Conservation (phyloP, 2,888 invertebrate species). For the Eupithecia dodoneata region DNA sequence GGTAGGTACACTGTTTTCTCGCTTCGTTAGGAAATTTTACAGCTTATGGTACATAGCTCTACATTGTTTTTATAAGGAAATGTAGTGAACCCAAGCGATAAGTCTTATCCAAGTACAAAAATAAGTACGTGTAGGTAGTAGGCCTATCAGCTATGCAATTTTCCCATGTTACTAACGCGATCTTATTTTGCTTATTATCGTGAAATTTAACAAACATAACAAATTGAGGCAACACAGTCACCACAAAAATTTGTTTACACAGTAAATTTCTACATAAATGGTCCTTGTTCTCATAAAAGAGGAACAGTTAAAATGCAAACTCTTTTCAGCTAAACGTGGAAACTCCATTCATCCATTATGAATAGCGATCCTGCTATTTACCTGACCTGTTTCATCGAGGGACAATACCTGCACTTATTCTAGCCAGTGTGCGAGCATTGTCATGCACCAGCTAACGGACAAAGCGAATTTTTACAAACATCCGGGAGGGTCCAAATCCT, state of each 20-base stretch:
- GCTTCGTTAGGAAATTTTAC: constrained; percentile 19
- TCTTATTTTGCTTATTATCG: neutral
- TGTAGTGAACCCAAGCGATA: neutral
- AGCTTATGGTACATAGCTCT: neutral
- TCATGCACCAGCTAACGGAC: constrained; percentile 54
- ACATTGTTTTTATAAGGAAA: neutral
- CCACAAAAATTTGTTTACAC: neutral
- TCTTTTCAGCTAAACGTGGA: constrained; percentile 63
- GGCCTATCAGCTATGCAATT: neutral
- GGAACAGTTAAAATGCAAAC: constrained; percentile 66
- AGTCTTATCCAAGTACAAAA: neutral
- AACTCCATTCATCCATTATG: constrained; percentile 65
- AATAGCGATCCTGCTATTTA: constrained; percentile 73
- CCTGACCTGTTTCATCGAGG: constrained; percentile 72
- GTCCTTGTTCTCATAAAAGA: constrained; percentile 60
- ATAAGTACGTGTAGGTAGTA: neutral
- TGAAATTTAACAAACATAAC: neutral
- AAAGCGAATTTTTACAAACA: constrained; percentile 65
- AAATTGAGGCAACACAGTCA: neutral
- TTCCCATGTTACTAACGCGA: neutral
- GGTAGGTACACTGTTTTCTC: constrained; percentile 21
- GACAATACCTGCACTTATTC: constrained; percentile 63
- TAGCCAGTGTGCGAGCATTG: constrained; percentile 46
- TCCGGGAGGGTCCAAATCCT: constrained; percentile 53
- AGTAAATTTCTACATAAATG: neutral